phyloP scores from a whole-genome alignment of 2,113 vertebrate species.

The Solea senegalensis region DNA sequence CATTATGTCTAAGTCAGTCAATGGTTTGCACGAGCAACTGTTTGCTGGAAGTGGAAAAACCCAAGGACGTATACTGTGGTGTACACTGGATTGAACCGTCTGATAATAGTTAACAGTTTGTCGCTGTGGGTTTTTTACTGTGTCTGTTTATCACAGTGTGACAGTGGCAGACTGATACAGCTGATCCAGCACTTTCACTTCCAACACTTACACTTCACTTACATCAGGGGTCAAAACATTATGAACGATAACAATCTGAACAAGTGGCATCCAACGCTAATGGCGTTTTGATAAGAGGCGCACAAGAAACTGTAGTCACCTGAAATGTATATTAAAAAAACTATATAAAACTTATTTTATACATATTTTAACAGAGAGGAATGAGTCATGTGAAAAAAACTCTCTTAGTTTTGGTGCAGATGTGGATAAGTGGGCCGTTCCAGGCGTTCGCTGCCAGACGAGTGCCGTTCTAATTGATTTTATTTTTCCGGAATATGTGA shows the following conservation, averaged over 20 bases:
- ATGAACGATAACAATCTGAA: no score
- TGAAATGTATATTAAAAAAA: no score
- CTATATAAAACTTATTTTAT: no score
- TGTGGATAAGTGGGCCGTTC: no score
- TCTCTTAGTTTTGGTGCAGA: no score
- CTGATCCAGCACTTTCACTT: slow-evolving; percentile 10
- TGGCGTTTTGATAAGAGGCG: no score
- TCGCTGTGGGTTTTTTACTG: slow-evolving; percentile 51
- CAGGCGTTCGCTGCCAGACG: no score
- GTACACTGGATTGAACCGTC: background rate
- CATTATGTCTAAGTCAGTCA: slow-evolving; percentile 15
- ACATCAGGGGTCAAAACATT: no score
- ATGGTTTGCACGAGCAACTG: slow-evolving; percentile 23
- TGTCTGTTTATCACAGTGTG: slow-evolving; percentile 48
- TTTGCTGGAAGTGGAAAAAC: slow-evolving; percentile 57
- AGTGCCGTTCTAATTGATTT: background rate
- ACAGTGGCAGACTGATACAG: slow-evolving; percentile 1
- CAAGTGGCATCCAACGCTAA: no score
- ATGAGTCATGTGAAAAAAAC: no score
- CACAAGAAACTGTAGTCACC: no score
- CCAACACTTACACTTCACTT: background rate
- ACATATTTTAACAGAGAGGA: no score
- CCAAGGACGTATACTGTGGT: background rate
- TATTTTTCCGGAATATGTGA: background rate
- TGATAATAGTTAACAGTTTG: slow-evolving; percentile 65